Evolutionary conservation across 2,797 vertebrate species (phyloP), one percentile per base, ranked within the genome.

Genomic region (Acropternis orthonyx): DNA sequence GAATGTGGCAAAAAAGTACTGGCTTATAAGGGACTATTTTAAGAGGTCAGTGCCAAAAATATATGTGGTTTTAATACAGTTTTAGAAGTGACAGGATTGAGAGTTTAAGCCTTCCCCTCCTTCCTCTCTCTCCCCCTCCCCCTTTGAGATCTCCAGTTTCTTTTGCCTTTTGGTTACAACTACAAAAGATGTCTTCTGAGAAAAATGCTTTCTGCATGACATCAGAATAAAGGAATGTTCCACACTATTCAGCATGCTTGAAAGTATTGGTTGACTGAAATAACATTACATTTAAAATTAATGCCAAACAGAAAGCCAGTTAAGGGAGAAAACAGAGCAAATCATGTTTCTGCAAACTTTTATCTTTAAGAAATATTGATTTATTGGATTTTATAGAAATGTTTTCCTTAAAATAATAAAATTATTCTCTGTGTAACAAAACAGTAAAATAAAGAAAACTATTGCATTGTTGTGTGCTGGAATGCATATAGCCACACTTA

Each of bases 131-230:
- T 18, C 52, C 32, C 14, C 67, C 91, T 87, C 14, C 9, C 73
- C 61, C 94, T 94, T 97, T 97, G 96, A 97, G 96, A 97, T 97
- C 97, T 97, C 97, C 95, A 97, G 96, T 97, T 98, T 98, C 97
- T 97, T 97, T 98, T 98, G 97, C 97, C 97, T 98, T 98, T 98
- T 97, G 95, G 97, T 98, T 97, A 91, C 97, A 97, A 97, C 96
- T 97, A 98, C 98, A 98, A 98, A 98, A 98, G 98, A 97, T 97
- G 97, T 98, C 97, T 98, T 98, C 97, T 97, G 97, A 98, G 97
- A 98, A 97, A 98, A 98, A 97, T 94, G 97, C 97, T 97, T 96
- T 96, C 95, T 93, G 96, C 95, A 98, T 98, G 97, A 98, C 97
- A 97, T 98, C 98, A 98, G 98, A 96, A 95, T 84, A 95, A 97